Conservation (phyloP, 2,113 vertebrate genomes). For the Cynoglossus semilaevis region DNA sequence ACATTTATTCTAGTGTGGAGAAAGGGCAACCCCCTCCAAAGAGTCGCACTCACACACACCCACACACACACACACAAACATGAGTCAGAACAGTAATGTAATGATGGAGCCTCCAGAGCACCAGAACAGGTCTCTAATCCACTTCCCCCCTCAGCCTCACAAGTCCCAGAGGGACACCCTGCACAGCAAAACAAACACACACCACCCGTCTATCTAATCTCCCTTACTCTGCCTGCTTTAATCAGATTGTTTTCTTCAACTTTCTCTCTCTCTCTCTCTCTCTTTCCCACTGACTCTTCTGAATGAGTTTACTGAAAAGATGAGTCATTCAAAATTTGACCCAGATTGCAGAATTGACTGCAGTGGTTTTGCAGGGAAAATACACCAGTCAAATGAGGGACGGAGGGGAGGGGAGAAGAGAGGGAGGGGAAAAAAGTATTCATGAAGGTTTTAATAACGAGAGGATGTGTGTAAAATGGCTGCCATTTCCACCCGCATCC, state of each 20-base stretch:
- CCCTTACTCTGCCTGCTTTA: not conserved
- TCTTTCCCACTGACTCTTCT: not conserved
- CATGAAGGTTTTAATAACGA: slow-evolving; percentile 7
- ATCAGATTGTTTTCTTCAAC: not conserved
- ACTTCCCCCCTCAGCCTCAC: slow-evolving; percentile 16
- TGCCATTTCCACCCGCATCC: slow-evolving; percentile 40
- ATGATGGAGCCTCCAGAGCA: slow-evolving; percentile 51
- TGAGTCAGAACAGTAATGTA: slow-evolving; percentile 41
- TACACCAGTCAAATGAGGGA: not conserved
- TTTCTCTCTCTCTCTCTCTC: not conserved
- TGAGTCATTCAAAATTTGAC: slow-evolving; percentile 65
- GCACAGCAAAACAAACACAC: slow-evolving; percentile 63
- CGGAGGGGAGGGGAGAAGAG: not conserved
- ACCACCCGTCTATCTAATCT: slow-evolving; percentile 15
- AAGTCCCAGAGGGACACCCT: slow-evolving; percentile 56
- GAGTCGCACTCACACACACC: slow-evolving; percentile 1
- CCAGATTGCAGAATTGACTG: slow-evolving; percentile 54
- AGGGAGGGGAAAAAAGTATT: not conserved
- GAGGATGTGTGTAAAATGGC: slow-evolving; percentile 62
- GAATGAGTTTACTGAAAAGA: slow-evolving; percentile 42
- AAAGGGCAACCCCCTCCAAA: slow-evolving; percentile 22
- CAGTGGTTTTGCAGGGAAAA: slow-evolving; percentile 37
- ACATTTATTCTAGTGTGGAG: slow-evolving; percentile 52
- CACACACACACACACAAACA: not conserved
- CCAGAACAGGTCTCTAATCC: slow-evolving; percentile 48